Evolutionary conservation across 2,888 invertebrate species (phyloP).

Genomic region (Sinhomidia bicolor): DNA sequence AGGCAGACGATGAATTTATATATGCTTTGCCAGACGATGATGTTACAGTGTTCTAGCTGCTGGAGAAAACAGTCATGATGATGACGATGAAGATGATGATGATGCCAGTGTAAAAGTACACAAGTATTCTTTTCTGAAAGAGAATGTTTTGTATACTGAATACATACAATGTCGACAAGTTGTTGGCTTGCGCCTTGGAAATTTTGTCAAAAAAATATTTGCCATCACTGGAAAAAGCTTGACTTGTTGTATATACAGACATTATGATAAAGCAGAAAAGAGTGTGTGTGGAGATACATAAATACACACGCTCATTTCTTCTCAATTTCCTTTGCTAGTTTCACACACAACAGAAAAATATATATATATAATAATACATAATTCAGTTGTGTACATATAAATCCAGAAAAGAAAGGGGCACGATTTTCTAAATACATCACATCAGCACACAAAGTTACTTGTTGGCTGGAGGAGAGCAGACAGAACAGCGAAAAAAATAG

Average conservation of each 20-base stretch:
- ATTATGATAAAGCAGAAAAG: conserved; percentile 28
- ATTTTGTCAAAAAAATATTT: conserved; percentile 62
- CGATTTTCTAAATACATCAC: conserved; percentile 40
- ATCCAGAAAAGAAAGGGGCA: conserved; percentile 54
- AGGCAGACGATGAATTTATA: not conserved
- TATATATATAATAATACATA: no score
- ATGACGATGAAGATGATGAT: not conserved
- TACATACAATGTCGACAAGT: conserved; percentile 33
- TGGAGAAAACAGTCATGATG: not conserved
- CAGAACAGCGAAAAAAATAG: not conserved
- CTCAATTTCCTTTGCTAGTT: not conserved
- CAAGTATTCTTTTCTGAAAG: conserved; percentile 10
- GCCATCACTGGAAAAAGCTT: conserved; percentile 53
- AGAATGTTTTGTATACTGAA: conserved; percentile 4
- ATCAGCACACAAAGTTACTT: not conserved
- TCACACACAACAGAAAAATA: conserved; percentile 11
- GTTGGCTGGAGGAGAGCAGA: not conserved
- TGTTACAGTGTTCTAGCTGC: not conserved
- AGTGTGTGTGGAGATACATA: conserved; percentile 36
- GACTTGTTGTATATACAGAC: not conserved
- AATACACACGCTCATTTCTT: conserved; percentile 35
- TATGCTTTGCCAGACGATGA: not conserved
- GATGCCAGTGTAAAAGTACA: not conserved
- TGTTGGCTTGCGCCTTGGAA: conserved; percentile 57
- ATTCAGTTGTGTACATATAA: conserved; percentile 55